Conservation (phyloP, 2,888 invertebrate genomes). For the Agrotis segetum region DNA sequence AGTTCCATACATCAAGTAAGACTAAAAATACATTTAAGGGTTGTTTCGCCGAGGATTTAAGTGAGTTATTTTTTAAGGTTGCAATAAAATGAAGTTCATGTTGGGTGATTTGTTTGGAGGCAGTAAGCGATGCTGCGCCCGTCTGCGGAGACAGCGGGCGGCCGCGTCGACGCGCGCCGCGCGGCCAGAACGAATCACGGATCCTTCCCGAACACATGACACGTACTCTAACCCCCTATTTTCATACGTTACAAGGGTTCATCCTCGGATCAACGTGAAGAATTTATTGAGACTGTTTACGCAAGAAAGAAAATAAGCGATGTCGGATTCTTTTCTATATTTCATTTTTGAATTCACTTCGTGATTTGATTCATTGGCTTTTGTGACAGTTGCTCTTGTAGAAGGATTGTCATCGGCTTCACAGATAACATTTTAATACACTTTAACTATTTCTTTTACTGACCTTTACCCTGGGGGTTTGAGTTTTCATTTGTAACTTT, state of each 20-base stretch:
- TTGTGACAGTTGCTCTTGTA: constrained; percentile 33
- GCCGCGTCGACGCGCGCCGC: constrained; percentile 52
- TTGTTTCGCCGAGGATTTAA: constrained; percentile 39
- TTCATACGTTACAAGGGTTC: constrained; percentile 84
- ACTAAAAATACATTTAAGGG: constrained; percentile 31
- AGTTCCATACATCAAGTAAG: constrained; percentile 31
- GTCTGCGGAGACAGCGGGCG: constrained; percentile 46
- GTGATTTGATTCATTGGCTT: constrained; percentile 44
- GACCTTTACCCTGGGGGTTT: constrained; percentile 8
- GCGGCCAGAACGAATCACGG: constrained; percentile 74
- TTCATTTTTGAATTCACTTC: constrained; percentile 60
- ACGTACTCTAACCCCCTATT: constrained; percentile 77
- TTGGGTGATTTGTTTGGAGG: constrained; percentile 54
- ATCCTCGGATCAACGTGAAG: constrained; percentile 84
- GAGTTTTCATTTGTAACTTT: constrained; percentile 9
- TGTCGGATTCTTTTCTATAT: constrained; percentile 63
- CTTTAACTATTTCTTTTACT: constrained; percentile 11
- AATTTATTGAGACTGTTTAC: constrained; percentile 86
- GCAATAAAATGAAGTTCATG: constrained; percentile 59
- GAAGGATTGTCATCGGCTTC: constrained; percentile 22
- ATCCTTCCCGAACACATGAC: constrained; percentile 67
- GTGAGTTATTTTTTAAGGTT: constrained; percentile 46
- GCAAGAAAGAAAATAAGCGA: constrained; percentile 71
- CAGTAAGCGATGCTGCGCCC: constrained; percentile 73
- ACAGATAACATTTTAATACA: constrained; percentile 9